Evolutionary conservation across 1,140 invertebrate species (phyloP), one percentile per base, ranked within the genome.

Genomic region (Drosophila novamexicana): DNA sequence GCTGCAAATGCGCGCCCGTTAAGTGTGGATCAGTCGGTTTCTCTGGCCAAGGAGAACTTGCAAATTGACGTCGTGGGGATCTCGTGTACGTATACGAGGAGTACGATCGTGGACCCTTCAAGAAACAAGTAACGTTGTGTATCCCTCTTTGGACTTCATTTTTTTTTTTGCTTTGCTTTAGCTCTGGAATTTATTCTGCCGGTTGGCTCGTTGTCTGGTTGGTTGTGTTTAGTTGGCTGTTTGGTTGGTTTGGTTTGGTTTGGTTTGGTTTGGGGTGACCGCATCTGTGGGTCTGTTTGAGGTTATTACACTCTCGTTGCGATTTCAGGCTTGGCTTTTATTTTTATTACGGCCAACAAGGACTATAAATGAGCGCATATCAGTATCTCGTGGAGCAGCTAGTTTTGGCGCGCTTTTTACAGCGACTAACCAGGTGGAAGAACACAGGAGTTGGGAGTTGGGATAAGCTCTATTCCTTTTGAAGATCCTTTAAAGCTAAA

Each of bases 11-110:
- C 58, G 39, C 42, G 64, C 14, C 67, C 70, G 71, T 77, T 76
- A 71, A 85, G 77, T 73, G 64, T 72, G 72, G 75, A 62, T 75
- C 59, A 56, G 73, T 64, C 39, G 18, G 49, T 49, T 52, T 32
- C 49, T 56, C 40, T 62, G 39, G 54, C 47, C 61, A 52, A 50
- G 69, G 7, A 59, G 37, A 69, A 57, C 65, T 65, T 70, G 67
- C 67, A 73, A 86, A 86, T 86, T 85, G 82, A 81, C 82, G 70
- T 86, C 72, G 69, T 69, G 82, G 82, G 70, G 70, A 72, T 85
- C 22, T 29, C 75, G 78, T 58, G 29, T 62, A 44, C 45, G 59
- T 45, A 44, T 44, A 18, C 36, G 52, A 42, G 29, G 52, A 42
- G 29, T 16, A 36, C 54, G 40, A 42, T 45, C 45, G 47, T 67